These are phyloP conservation scores for Smutsia temminckii DNA, from an alignment of 2,797 vertebrate genomes.

Conservation along the genomic window DNA sequence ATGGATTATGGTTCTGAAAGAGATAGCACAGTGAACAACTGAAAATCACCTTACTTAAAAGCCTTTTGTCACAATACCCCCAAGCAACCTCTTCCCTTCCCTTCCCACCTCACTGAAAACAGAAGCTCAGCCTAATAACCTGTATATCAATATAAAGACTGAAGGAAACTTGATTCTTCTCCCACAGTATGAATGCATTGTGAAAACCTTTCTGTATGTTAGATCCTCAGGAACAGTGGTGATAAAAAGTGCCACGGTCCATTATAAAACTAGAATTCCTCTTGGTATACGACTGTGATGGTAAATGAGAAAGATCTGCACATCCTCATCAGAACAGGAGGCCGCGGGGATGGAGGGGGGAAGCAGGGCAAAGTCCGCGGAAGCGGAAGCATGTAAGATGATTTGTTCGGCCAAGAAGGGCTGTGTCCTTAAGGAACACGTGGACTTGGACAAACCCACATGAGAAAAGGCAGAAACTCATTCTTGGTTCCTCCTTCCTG, in stretches of 20 bases:
- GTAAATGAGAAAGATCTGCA: neutral
- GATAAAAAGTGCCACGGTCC: neutral
- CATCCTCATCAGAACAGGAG: neutral
- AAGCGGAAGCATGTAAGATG: neutral
- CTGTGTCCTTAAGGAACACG: neutral
- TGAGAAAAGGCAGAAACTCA: neutral
- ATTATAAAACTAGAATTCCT: neutral
- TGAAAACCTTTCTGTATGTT: neutral
- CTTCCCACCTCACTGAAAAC: neutral
- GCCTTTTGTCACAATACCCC: neutral
- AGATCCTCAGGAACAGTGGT: neutral
- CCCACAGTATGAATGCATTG: neutral
- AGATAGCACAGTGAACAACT: neutral
- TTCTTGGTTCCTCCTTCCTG: neutral
- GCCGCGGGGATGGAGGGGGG: no score
- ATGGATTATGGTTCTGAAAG: neutral
- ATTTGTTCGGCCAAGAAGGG: neutral
- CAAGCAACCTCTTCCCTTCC: neutral
- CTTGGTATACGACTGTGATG: neutral
- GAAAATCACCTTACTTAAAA: neutral
- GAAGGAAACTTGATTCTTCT: neutral
- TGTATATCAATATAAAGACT: neutral
- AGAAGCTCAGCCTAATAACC: neutral
- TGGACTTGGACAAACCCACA: neutral
- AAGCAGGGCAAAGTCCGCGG: neutral